phyloP scores from a whole-genome alignment of 2,888 invertebrate species.

The Seira ritae region DNA sequence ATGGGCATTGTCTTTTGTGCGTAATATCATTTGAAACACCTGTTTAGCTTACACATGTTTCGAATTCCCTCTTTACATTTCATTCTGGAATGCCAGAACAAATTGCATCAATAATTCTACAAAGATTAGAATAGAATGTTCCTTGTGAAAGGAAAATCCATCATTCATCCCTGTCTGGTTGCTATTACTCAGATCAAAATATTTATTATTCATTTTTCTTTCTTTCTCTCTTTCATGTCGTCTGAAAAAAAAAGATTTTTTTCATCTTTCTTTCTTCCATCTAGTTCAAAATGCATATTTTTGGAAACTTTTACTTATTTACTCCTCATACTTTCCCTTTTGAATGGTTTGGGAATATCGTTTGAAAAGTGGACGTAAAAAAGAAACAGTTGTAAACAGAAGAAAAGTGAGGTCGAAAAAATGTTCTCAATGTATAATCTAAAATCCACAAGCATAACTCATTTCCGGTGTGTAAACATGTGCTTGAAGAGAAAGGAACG shows the following conservation, averaged over 20 bases:
- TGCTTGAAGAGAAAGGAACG: conserved; percentile 1
- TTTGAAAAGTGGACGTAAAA: conserved; percentile 34
- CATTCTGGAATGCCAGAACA: conserved; percentile 21
- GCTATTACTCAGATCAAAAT: conserved; percentile 57
- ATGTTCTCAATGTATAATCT: conserved; percentile 46
- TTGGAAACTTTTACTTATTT: background rate
- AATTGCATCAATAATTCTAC: conserved; percentile 57
- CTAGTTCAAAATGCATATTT: conserved; percentile 1
- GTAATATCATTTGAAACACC: too few species aligned
- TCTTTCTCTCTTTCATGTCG: conserved; percentile 28
- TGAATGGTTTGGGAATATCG: conserved; percentile 7
- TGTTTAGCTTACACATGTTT: too few species aligned
- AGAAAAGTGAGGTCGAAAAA: background rate
- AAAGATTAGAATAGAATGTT: conserved; percentile 49
- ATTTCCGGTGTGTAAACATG: conserved; percentile 61
- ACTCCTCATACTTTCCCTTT: conserved; percentile 16
- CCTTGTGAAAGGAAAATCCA: conserved; percentile 43
- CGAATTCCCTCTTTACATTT: too few species aligned
- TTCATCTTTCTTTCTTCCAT: background rate
- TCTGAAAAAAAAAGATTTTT: conserved; percentile 10
- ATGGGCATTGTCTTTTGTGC: too few species aligned
- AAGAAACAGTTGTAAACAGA: conserved; percentile 22
- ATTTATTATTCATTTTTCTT: conserved; percentile 60
- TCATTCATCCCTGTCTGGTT: conserved; percentile 41
- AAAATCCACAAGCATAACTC: conserved; percentile 52